Evolutionary conservation across 2,888 invertebrate species (phyloP), one percentile per base, ranked within the genome.

Genomic region (Drosophila buzzatii): DNA sequence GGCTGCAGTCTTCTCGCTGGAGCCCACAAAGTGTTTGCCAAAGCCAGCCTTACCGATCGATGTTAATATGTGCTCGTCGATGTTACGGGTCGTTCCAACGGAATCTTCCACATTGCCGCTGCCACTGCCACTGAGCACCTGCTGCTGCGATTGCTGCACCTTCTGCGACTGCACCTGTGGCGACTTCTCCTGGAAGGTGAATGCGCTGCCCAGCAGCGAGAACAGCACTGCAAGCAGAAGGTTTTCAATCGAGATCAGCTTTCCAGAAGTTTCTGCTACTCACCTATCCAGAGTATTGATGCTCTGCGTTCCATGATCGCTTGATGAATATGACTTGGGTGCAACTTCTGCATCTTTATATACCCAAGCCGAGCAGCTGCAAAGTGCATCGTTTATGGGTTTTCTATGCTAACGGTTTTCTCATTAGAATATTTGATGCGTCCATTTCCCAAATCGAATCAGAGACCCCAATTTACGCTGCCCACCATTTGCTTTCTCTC

Each of bases 1-100:
- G 68, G 79, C 52, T 37, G 74, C 66, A 61, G 73, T 74, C 68
- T 70, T 62, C 58, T 72, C 27, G 53, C 65, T 74, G 44, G 74
- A 14, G 59, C 63, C 57, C 64, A 70, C 71, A 73, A 86, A 81
- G 72, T 81, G 70, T 71, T 84, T 87, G 70, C 41, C 41, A 41
- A 83, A 74, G 62, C 83, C 82, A 73, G 82, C 86, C 85, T 85
- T 85, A 76, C 85, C 85, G 56, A 86, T 75, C 57, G 81, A 68
- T 76, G 81, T 73, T 61, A 85, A 45, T 7, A 85, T 37, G 45
- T 72, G 60, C 16, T 85, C 85, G 27, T 86, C 86, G 23, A 87
- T 65, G 61, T 64, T 73, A 27, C 85, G 84, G 1, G 69, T 71
- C n/a, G 71, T 47, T 8, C 67, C 72, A n/a, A 70, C 18, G 0